Base-by-base conservation (phyloP, 2,113 vertebrate genomes). In the Scytalopus superciliaris region DNA sequence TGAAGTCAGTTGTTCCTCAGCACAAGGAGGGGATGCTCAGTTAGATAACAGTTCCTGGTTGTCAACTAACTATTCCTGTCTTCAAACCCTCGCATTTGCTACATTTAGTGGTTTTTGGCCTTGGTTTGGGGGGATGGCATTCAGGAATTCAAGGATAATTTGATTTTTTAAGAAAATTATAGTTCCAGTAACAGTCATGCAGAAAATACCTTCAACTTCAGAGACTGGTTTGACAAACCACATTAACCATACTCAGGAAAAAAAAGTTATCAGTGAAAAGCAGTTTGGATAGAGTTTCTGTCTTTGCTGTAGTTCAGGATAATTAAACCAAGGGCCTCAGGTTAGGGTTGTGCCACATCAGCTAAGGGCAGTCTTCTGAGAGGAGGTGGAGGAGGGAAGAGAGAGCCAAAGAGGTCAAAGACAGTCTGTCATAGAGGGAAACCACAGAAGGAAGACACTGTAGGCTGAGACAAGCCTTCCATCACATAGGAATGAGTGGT, bases 321-420 rank as follows among this genome's bases (percentile, higher is more conserved):
- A 64, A 28, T 45, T 67, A 70, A 84, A 81, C 37, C 24, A 82
- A 89, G 69, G 85, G 67, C 89, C 53, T 16, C 33, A 56, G 60
- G 70, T 82, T 76, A 94, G 75, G 72, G 73, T 52, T 83, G 64
- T 57, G 80, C 86, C 91, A 89, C 27, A 21, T 89, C 86, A 96
- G 75, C 81, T 44, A 73, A 70, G 69, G 86, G 55, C 59, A 86
- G 47, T 53, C 52, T 89, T 85, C 80, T 49, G 66, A 27, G 53
- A 88, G 75, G 33, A 79, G 73, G 62, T 62, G 33, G 37, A 56
- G 50, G 31, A 66, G 81, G 45, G 23, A 67, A 27, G 22, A 85
- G 57, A 45, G 50, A 63, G 57, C 69, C 6, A 7, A 72, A 49
- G 75, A 72, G 35, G 87, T 87, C 77, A 63, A 37, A 91, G 76